Evolutionary conservation across 2,797 vertebrate species (phyloP), one percentile per base, ranked within the genome.

Genomic region (Catostomus latipinnis): DNA sequence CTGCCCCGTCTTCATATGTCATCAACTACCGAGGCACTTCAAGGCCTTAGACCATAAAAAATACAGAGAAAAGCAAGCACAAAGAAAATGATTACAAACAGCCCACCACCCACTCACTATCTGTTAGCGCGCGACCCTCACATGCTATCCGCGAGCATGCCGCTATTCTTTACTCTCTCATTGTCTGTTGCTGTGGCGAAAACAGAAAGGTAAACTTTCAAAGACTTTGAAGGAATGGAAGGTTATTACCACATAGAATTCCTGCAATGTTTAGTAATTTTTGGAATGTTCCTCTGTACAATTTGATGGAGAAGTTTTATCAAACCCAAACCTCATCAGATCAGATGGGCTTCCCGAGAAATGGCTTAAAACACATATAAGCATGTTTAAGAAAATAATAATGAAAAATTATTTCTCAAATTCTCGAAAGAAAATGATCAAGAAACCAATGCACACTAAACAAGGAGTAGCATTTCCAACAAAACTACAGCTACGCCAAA

Each of bases 21-120:
- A 80, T 83, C 73, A 74, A 81, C 78, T 81, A 79, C 63, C 77
- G 53, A 68, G 62, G 73, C 73, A 61, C 74, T 85, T 85, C 81
- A 85, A 81, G 62, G 80, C 69, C 81, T 71, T 66, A 11, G 58
- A 63, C 60, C 58, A 45, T 45, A 63, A 78, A 78, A 78, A 78
- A 78, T 50, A 52, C 46, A 60, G 74, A 52, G 56, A 77, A 18
- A 71, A 71, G n/a, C 52, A 4, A 16, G 8, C 76, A 78, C 58
- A 71, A 71, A 63, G 34, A 62, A 71, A 78, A 71, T n/a, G 8
- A 71, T 63, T 22, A 52, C 9, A 69, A 11, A 67, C 22, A 16
- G 1, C 1, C 6, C 34, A 12, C 52, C 50, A 53, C 14, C 0
- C 43, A 52, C 13, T 8, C 43, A 14, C 4, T 18, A 18, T 66